phyloP scores from a whole-genome alignment of 2,888 invertebrate genomes.

The Oscheius sp. region DNA sequence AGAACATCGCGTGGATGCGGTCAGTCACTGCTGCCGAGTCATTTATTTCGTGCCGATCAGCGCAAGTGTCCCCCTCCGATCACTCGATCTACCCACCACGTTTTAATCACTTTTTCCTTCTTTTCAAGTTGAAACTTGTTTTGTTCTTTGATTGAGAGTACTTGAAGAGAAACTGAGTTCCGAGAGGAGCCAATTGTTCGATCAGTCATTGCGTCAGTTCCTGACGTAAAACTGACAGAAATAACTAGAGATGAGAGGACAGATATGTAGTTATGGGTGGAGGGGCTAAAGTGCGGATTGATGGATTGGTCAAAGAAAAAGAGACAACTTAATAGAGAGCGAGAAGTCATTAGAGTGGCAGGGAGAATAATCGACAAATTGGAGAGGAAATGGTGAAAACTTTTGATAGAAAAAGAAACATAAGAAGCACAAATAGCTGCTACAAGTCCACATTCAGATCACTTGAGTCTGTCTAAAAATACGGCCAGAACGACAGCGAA shows the following conservation, averaged over 20 bases:
- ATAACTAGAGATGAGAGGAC: slow-evolving; percentile 13
- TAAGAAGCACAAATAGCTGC: not conserved
- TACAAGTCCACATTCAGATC: too few relatives aligned
- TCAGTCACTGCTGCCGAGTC: not conserved
- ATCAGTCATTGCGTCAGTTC: slow-evolving; percentile 38
- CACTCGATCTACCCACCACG: not conserved
- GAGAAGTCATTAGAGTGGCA: not conserved
- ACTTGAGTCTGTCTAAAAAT: too few relatives aligned
- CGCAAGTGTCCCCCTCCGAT: not conserved
- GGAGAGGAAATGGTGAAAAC: not conserved
- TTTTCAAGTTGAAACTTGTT: not conserved
- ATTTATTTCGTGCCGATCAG: not conserved
- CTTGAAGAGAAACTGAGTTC: not conserved
- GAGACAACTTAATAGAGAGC: not conserved
- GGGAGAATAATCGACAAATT: not conserved
- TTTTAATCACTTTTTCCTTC: not conserved
- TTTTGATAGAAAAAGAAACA: not conserved
- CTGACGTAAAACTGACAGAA: slow-evolving; percentile 36
- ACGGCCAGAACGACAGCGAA: too few relatives aligned
- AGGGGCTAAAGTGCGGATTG: not conserved
- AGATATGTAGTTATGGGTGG: not conserved
- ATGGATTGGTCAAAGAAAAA: not conserved
- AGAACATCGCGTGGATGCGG: not conserved
- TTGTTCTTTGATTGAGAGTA: too few relatives aligned
- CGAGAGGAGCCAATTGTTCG: slow-evolving; percentile 29